A percentile compares a stretch with the other conserved stretches of the same genome.
Conservation (phyloP, 2,888 invertebrate species). For the Phengaris arion region DNA sequence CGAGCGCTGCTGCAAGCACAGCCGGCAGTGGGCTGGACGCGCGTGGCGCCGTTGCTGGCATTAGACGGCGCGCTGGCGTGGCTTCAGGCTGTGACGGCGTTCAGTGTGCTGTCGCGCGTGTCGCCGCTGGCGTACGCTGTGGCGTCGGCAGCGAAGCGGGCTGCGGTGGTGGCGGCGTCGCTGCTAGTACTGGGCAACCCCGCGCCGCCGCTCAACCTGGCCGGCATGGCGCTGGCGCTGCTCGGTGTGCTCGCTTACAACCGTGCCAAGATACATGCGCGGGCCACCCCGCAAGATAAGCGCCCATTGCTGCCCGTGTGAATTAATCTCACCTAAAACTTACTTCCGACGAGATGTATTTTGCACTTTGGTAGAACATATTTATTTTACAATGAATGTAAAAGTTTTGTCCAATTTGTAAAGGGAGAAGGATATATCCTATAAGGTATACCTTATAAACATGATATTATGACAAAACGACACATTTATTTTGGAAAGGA, state of each 20-base stretch:
- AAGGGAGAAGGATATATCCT: no score
- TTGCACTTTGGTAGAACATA: not conserved
- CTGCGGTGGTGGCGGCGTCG: slow-evolving; percentile 93
- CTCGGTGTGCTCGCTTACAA: slow-evolving; percentile 95
- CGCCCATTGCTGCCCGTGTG: slow-evolving; percentile 54
- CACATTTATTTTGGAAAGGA: no score
- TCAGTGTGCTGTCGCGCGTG: slow-evolving; percentile 93
- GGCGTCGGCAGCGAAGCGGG: slow-evolving; percentile 96
- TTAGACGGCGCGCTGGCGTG: slow-evolving; percentile 93
- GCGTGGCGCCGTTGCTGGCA: slow-evolving; percentile 50
- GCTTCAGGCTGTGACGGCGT: slow-evolving; percentile 96
- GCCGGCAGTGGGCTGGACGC: slow-evolving; percentile 41
- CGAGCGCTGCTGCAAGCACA: slow-evolving; percentile 46
- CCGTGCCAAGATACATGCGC: slow-evolving; percentile 55
- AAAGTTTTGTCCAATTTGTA: no score
- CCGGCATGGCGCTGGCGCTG: slow-evolving; percentile 94
- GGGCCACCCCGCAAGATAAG: slow-evolving; percentile 33
- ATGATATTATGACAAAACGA: no score
- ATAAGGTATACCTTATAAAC: no score
- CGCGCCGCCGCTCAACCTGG: slow-evolving; percentile 90
- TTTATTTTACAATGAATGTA: not conserved
- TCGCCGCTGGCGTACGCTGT: slow-evolving; percentile 97
- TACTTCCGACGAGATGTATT: not conserved
- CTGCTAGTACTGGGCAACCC: slow-evolving; percentile 94
- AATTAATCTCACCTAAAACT: slow-evolving; percentile 32